A percentile compares a stretch with the other conserved stretches of the same genome.
Conservation (phyloP, 2,113 vertebrate genomes). For the Hiodon alosoides region DNA sequence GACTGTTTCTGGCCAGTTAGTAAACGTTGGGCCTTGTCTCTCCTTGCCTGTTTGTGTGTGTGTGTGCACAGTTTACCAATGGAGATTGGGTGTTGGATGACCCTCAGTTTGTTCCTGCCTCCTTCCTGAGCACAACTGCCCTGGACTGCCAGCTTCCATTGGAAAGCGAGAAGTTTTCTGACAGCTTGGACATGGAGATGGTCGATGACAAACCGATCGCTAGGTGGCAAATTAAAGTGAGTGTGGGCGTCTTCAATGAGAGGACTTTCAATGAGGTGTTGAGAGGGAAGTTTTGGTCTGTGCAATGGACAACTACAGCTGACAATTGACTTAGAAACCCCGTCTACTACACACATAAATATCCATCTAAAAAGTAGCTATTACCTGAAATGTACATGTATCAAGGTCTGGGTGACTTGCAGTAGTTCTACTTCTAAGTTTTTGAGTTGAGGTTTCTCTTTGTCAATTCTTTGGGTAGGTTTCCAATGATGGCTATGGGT, state of each 20-base stretch:
- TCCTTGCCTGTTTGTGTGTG: neutral
- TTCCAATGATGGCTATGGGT: constrained; percentile 81
- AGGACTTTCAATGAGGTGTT: neutral
- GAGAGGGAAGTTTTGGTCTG: neutral
- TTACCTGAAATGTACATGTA: no score
- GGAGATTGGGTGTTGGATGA: constrained; percentile 67
- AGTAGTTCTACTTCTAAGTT: no score
- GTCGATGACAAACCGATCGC: constrained; percentile 55
- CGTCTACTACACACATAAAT: no score
- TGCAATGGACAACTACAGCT: no score
- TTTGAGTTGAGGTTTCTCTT: neutral
- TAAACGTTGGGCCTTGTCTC: no score
- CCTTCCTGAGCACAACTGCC: constrained; percentile 59
- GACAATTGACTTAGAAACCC: no score
- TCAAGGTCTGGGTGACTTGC: no score
- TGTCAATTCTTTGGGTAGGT: constrained; percentile 59
- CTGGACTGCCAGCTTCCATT: constrained; percentile 72
- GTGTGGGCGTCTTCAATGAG: constrained; percentile 17
- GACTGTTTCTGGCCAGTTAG: no score
- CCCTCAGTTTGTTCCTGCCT: constrained; percentile 50
- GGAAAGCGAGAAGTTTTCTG: constrained; percentile 44
- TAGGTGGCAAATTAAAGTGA: constrained; percentile 83
- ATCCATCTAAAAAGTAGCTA: no score
- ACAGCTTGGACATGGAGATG: constrained; percentile 32
- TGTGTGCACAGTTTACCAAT: constrained; percentile 57